phyloP scores from a whole-genome alignment of 2,888 invertebrate genomes.

The Ceratothoa steindachneri region DNA sequence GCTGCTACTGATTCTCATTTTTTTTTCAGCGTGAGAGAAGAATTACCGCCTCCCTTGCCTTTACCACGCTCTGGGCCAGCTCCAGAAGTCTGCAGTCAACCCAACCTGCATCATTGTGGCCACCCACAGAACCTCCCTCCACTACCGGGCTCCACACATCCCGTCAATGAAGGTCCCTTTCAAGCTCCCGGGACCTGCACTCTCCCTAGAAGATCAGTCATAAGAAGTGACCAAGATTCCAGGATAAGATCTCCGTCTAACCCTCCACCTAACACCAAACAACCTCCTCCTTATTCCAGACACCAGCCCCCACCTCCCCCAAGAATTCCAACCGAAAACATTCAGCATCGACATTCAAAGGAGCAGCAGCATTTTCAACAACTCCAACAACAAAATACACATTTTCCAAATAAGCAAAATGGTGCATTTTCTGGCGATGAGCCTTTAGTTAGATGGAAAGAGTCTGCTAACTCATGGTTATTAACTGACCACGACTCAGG shows the following conservation, averaged over 20 bases:
- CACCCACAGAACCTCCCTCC: slow-evolving; percentile 15
- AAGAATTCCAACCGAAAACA: background rate
- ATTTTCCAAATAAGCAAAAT: background rate
- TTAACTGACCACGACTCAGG: slow-evolving; percentile 40
- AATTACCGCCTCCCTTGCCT: slow-evolving; percentile 24
- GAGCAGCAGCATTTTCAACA: background rate
- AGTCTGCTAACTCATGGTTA: slow-evolving; percentile 15
- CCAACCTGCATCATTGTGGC: slow-evolving; percentile 30
- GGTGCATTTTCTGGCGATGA: background rate
- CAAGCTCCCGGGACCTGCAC: slow-evolving; percentile 45
- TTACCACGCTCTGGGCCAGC: slow-evolving; percentile 13
- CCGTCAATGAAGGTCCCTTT: background rate
- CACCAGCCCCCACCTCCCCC: slow-evolving; percentile 39
- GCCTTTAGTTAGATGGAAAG: background rate
- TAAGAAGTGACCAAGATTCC: slow-evolving; percentile 12
- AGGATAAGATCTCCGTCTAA: slow-evolving; percentile 40
- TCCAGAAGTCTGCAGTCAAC: slow-evolving; percentile 12
- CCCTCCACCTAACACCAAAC: slow-evolving; percentile 33
- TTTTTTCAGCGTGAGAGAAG: too few species aligned
- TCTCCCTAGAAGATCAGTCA: slow-evolving; percentile 33
- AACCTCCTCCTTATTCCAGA: slow-evolving; percentile 40
- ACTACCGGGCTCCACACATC: slow-evolving; percentile 16
- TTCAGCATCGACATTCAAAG: background rate
- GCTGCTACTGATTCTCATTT: too few species aligned
- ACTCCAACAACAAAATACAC: background rate